Conservation (phyloP, 2,888 invertebrate species). For the Magallana nippona region DNA sequence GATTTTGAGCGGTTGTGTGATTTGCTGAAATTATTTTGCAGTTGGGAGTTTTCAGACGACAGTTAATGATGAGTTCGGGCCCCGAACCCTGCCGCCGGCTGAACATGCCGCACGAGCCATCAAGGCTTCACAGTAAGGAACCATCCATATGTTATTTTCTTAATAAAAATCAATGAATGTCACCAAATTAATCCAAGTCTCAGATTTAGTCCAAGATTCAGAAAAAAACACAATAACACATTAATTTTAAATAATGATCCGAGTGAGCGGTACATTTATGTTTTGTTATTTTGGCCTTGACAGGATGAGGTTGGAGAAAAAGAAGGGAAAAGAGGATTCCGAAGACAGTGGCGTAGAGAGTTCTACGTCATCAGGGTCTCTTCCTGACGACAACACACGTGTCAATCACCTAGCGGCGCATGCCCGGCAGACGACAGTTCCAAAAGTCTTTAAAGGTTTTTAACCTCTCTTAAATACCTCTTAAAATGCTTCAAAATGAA, state of each 20-base stretch:
- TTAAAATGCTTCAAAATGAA: background rate
- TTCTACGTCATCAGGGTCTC: constrained; percentile 16
- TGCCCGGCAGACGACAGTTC: constrained; percentile 66
- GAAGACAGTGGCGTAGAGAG: constrained; percentile 44
- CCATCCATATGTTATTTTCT: background rate
- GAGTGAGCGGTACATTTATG: background rate
- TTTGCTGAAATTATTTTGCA: constrained; percentile 50
- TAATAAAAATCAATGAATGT: background rate
- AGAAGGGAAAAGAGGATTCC: constrained; percentile 54
- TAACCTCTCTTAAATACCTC: background rate
- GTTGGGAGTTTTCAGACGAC: constrained; percentile 66
- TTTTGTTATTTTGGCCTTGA: background rate
- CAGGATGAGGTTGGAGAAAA: constrained; percentile 22
- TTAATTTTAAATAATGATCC: background rate
- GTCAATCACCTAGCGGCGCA: constrained; percentile 65
- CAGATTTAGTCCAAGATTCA: no score
- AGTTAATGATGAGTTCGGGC: constrained; percentile 66
- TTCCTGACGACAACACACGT: constrained; percentile 51
- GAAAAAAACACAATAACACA: background rate
- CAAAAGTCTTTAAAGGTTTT: constrained; percentile 65
- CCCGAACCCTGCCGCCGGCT: constrained; percentile 65
- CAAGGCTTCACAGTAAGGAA: constrained; percentile 44
- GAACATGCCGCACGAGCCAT: constrained; percentile 56
- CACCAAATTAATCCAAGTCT: background rate
- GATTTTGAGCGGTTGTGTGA: background rate